Evolutionary conservation across 2,113 vertebrate species (phyloP).

Genomic region (Apaloderma vittatum): DNA sequence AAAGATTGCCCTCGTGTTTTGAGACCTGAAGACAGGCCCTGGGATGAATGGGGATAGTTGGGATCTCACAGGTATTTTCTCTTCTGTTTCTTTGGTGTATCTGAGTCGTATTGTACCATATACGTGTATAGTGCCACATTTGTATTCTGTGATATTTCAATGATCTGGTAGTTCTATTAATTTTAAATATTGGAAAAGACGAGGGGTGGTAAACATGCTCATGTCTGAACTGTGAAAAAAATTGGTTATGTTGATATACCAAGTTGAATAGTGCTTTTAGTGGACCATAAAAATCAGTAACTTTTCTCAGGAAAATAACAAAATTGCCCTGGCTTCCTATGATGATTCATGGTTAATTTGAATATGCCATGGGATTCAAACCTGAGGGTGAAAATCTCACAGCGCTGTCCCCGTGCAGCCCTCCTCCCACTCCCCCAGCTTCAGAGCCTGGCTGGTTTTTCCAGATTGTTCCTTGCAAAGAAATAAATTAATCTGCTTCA

Average conservation of each 20-base stretch:
- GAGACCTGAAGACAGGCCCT: not conserved
- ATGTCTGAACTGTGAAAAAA: not conserved
- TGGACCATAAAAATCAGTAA: not conserved
- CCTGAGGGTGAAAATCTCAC: rapidly evolving
- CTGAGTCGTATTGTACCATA: not conserved
- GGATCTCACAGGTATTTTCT: not conserved
- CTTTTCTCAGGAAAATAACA: not conserved
- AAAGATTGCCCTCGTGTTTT: not conserved
- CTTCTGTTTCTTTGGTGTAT: not conserved
- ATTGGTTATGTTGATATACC: not conserved
- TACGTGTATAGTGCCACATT: rapidly evolving
- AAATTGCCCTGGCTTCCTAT: not conserved
- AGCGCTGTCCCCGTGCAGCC: no score
- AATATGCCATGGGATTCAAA: not conserved
- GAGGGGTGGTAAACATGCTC: not conserved
- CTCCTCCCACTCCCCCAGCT: not conserved
- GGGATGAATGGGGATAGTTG: not conserved
- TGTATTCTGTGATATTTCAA: not conserved
- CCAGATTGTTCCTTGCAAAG: not conserved
- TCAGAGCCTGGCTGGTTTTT: not conserved
- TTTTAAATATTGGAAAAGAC: not conserved
- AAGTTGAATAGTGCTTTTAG: not conserved
- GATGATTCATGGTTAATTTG: not conserved
- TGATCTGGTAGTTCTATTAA: not conserved
- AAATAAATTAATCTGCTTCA: not conserved